phyloP scores from a whole-genome alignment of 2,888 invertebrate species.

The Polydesmus complanatus region DNA sequence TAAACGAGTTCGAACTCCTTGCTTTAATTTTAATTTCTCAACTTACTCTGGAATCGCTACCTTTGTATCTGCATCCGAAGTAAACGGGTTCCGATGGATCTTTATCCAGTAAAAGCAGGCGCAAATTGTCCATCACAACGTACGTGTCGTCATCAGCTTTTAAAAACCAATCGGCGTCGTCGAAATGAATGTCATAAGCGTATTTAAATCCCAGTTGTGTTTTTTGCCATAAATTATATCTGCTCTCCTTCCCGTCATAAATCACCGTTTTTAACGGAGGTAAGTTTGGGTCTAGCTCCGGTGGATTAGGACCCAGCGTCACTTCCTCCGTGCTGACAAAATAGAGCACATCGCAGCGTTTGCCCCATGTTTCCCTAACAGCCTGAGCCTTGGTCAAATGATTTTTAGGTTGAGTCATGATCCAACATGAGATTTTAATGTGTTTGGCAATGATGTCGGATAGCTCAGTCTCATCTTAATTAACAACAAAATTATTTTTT shows the following conservation, averaged over 20 bases:
- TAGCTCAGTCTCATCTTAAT: constrained; percentile 2
- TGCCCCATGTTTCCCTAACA: constrained; percentile 35
- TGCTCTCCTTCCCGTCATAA: constrained; percentile 32
- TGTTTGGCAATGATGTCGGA: constrained; percentile 23
- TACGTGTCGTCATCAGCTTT: constrained; percentile 42
- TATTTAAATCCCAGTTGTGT: constrained; percentile 35
- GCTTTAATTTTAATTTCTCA: not conserved
- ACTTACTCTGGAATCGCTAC: constrained; percentile 16
- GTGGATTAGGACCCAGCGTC: no score
- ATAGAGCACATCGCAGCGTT: constrained; percentile 25
- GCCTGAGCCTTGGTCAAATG: constrained; percentile 33
- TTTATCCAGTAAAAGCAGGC: constrained; percentile 28
- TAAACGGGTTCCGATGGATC: constrained; percentile 28
- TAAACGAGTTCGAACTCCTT: not conserved
- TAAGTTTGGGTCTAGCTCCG: no score
- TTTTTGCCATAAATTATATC: constrained; percentile 38
- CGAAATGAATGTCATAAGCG: constrained; percentile 27
- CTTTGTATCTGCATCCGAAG: constrained; percentile 32
- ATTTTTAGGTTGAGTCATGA: constrained; percentile 37
- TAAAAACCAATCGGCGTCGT: constrained; percentile 35
- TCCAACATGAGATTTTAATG: constrained; percentile 37
- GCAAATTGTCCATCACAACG: constrained; percentile 37
- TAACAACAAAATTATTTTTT: constrained; percentile 5
- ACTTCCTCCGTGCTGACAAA: constrained; percentile 22
- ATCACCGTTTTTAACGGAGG: constrained; percentile 29